These are phyloP conservation scores for Nasonia vitripennis DNA, from an alignment of 1,140 invertebrate genomes.

Conservation along the genomic window DNA sequence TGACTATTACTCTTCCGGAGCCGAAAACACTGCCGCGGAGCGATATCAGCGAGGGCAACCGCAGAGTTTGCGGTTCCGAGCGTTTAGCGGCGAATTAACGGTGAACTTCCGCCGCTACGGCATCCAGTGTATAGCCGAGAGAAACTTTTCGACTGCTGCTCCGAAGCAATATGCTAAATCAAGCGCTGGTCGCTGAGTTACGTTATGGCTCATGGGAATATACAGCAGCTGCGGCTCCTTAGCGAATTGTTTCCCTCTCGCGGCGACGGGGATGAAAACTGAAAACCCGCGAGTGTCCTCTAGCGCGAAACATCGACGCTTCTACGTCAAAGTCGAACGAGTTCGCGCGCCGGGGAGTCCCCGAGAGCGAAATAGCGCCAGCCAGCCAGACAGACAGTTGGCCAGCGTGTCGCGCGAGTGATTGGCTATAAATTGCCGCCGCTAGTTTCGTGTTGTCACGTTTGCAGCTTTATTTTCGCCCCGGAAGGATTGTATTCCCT, in stretches of 20 bases:
- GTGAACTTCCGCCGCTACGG: not conserved
- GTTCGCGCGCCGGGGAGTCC: not conserved
- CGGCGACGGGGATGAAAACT: no score
- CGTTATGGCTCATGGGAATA: not conserved
- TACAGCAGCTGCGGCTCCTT: not conserved
- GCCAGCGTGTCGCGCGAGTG: not conserved
- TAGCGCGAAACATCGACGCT: no score
- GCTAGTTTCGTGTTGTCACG: slow-evolving; percentile 10
- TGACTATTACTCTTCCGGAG: not conserved
- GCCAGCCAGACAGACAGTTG: no score
- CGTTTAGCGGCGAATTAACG: slow-evolving; percentile 16
- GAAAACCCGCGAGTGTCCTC: no score
- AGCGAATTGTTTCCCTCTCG: not conserved
- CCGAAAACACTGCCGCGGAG: not conserved
- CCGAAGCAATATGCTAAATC: slow-evolving; percentile 12
- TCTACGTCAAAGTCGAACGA: not conserved
- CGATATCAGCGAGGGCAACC: not conserved
- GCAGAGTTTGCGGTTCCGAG: not conserved
- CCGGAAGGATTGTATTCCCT: not conserved
- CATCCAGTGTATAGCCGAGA: not conserved
- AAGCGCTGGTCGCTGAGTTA: not conserved
- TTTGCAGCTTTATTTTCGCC: slow-evolving; percentile 8
- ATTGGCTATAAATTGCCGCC: slow-evolving; percentile 7
- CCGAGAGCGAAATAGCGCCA: not conserved
- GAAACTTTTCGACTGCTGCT: slow-evolving; percentile 6